Conservation (phyloP, 92 coral and sea anemone species). For the Porites cylindrica region DNA sequence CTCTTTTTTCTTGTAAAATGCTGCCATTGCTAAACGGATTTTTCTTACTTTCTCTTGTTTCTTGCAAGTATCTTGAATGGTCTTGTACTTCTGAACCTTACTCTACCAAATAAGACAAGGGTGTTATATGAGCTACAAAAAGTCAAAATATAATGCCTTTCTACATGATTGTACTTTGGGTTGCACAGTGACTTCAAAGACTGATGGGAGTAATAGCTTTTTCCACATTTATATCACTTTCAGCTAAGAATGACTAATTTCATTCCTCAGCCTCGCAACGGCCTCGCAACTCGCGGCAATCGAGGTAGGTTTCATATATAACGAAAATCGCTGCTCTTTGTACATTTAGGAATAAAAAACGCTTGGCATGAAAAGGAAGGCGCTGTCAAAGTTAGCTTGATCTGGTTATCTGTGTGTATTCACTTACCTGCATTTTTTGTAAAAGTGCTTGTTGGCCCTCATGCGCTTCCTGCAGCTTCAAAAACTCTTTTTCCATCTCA, state of each 20-base stretch:
- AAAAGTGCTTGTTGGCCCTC: conserved; percentile 92
- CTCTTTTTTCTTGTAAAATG: neutral
- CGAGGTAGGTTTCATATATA: too few relatives aligned
- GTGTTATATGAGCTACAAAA: neutral
- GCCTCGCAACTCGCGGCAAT: too few relatives aligned
- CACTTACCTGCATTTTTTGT: conserved; percentile 90
- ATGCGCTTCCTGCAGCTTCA: conserved; percentile 93
- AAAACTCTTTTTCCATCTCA: conserved; percentile 83
- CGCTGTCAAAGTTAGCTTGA: too few relatives aligned
- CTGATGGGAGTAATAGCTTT: too few relatives aligned
- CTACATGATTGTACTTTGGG: neutral
- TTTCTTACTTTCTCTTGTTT: conserved; percentile 91
- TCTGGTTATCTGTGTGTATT: neutral
- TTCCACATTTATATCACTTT: too few relatives aligned
- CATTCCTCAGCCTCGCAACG: too few relatives aligned
- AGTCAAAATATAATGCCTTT: neutral
- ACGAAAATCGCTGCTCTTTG: too few relatives aligned
- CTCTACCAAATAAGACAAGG: conserved; percentile 36
- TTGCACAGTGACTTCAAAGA: too few relatives aligned
- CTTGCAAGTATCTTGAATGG: conserved; percentile 95
- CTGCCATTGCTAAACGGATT: neutral
- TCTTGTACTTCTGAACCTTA: conserved; percentile 80
- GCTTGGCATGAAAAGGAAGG: too few relatives aligned
- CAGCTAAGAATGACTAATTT: too few relatives aligned
- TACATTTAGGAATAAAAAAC: too few relatives aligned